These are phyloP conservation scores for Microctonus brassicae DNA, from an alignment of 2,888 invertebrate species.

Conservation along the genomic window DNA sequence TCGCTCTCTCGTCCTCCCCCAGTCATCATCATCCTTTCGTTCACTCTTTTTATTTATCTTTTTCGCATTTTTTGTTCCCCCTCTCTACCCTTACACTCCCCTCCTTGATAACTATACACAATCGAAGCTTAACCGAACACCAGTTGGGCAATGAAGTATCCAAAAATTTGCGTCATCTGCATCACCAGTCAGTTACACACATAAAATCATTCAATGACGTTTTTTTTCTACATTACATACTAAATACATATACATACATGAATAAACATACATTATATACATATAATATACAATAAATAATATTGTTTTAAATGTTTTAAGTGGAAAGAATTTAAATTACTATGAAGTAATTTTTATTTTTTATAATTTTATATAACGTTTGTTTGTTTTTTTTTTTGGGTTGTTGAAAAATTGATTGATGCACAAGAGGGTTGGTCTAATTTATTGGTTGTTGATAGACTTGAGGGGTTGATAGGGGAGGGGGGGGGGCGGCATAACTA, in stretches of 20 bases:
- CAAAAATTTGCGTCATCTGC: background rate
- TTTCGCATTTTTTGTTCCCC: background rate
- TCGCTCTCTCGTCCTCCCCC: slow-evolving; percentile 1
- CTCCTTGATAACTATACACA: too few species aligned
- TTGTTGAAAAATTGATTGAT: too few species aligned
- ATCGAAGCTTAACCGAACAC: background rate
- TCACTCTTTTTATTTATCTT: too few species aligned
- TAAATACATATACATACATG: too few species aligned
- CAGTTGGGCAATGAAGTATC: background rate
- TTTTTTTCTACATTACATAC: background rate
- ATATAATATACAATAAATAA: too few species aligned
- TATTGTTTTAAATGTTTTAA: too few species aligned
- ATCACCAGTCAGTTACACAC: background rate
- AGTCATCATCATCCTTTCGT: background rate
- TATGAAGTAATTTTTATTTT: too few species aligned
- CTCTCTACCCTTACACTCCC: too few species aligned
- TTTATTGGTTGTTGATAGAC: too few species aligned
- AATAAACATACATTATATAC: too few species aligned
- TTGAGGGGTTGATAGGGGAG: background rate
- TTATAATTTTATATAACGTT: too few species aligned
- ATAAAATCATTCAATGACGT: background rate
- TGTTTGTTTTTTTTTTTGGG: background rate
- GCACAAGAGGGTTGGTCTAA: background rate
- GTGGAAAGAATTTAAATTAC: too few species aligned
- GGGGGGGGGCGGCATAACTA: background rate